phyloP scores from a whole-genome alignment of 2,888 invertebrate genomes.

The Meta bourneti region DNA sequence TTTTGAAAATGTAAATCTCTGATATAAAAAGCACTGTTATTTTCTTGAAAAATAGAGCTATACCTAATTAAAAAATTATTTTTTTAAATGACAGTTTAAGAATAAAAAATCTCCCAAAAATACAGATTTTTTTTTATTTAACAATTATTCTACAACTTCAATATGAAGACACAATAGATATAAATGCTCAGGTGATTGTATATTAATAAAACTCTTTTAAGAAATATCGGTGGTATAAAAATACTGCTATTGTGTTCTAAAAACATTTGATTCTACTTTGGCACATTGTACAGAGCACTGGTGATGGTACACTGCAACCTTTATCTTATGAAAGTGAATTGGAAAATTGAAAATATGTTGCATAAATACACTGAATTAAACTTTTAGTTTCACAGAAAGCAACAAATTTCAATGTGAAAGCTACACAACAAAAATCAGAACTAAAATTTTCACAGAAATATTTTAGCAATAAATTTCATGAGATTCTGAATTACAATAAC shows the following conservation, averaged over 20 bases:
- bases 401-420: not conserved
- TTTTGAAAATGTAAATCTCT: no score
- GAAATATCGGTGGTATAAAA: slow-evolving; percentile 73
- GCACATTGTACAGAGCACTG: slow-evolving; percentile 16
- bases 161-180: not conserved
- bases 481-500: not conserved
- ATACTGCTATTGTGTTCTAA: slow-evolving; percentile 50
- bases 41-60: no score
- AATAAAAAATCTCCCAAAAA: no score
- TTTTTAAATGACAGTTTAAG: no score
- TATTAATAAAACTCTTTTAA: not conserved
- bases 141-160: not conserved
- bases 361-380: no score
- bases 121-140: not conserved
- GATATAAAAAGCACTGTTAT: no score
- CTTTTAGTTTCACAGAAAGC: not conserved
- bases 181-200: not conserved
- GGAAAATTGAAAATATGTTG: no score
- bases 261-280: slow-evolving; percentile 40
- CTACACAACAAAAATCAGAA: not conserved
- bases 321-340: no score
- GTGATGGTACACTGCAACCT: no score
- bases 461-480: not conserved
- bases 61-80: no score
- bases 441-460: not conserved